Conservation (phyloP, 2,797 vertebrate genomes). For the Sternarchorhynchus goeldii region DNA sequence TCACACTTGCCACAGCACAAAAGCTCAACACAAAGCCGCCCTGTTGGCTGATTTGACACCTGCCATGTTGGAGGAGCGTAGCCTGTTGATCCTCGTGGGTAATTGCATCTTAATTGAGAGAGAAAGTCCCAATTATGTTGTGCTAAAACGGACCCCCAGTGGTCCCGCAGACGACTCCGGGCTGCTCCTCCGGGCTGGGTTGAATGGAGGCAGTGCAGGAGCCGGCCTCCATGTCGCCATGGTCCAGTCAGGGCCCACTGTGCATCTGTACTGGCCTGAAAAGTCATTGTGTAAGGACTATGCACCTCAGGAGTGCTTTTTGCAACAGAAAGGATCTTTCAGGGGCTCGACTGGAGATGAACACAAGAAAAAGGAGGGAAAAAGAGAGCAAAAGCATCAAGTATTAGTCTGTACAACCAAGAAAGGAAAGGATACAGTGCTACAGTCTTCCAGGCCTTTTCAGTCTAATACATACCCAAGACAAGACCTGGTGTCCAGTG, state of each 20-base stretch:
- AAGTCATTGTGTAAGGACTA: slow-evolving; percentile 46
- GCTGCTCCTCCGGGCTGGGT: slow-evolving; percentile 14
- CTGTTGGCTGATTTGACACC: slow-evolving; percentile 41
- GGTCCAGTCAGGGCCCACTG: slow-evolving; percentile 33
- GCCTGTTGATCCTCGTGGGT: slow-evolving; percentile 33
- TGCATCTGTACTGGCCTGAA: slow-evolving; percentile 25
- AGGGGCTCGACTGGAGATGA: slow-evolving; percentile 39
- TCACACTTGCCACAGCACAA: slow-evolving; percentile 37
- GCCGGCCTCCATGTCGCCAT: not conserved
- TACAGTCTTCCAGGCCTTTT: not conserved
- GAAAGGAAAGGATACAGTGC: not conserved
- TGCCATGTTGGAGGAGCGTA: slow-evolving; percentile 29
- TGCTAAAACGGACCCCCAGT: slow-evolving; percentile 32
- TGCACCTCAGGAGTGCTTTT: slow-evolving; percentile 44
- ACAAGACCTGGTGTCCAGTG: not conserved
- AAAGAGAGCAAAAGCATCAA: slow-evolving; percentile 14
- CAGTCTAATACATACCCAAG: not conserved
- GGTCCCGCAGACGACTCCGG: slow-evolving; percentile 24
- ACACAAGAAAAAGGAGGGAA: slow-evolving; percentile 26
- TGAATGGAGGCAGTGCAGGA: slow-evolving; percentile 25
- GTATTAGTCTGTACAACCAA: slow-evolving; percentile 3
- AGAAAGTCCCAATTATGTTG: slow-evolving; percentile 43
- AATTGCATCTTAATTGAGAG: slow-evolving; percentile 34
- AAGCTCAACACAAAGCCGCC: slow-evolving; percentile 19
- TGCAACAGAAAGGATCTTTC: slow-evolving; percentile 55